Conservation (phyloP, 2,888 invertebrate genomes). For the Sericinus montela region DNA sequence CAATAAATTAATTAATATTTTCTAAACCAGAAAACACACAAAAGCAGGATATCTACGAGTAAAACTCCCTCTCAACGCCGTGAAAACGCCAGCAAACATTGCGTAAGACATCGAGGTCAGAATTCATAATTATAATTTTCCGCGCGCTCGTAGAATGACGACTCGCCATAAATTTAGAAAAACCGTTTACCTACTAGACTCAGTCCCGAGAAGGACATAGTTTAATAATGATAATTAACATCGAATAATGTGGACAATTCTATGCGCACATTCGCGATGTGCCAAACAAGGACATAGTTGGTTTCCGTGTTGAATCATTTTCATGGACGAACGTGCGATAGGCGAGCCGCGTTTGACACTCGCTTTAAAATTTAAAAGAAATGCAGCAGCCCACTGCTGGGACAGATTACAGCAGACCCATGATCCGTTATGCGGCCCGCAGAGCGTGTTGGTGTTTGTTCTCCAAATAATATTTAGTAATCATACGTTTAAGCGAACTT, state of each 20-base stretch:
- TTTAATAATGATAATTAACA: conserved; percentile 62
- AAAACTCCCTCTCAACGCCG: background rate
- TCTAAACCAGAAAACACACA: no score
- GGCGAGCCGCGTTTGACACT: conserved; percentile 20
- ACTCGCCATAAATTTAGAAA: conserved; percentile 35
- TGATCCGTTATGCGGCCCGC: no score
- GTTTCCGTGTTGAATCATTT: conserved; percentile 73
- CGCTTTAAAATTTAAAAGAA: no score
- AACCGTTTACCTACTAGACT: conserved; percentile 28
- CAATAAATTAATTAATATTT: no score
- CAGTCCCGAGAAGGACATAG: conserved; percentile 46
- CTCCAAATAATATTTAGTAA: no score
- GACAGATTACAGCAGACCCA: no score
- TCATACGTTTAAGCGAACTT: no score
- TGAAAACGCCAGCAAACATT: background rate
- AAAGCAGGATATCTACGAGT: no score
- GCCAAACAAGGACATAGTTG: conserved; percentile 67
- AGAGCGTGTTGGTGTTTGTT: no score
- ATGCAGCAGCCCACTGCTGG: no score
- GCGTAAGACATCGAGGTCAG: conserved; percentile 17
- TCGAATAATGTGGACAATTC: conserved; percentile 60
- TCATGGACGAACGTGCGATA: conserved; percentile 30
- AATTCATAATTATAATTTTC: conserved; percentile 18
- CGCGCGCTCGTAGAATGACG: conserved; percentile 29
- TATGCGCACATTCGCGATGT: conserved; percentile 62